Evolutionary conservation across 2,797 vertebrate genomes (phyloP).

Genomic region (Clarias laeviceps): DNA sequence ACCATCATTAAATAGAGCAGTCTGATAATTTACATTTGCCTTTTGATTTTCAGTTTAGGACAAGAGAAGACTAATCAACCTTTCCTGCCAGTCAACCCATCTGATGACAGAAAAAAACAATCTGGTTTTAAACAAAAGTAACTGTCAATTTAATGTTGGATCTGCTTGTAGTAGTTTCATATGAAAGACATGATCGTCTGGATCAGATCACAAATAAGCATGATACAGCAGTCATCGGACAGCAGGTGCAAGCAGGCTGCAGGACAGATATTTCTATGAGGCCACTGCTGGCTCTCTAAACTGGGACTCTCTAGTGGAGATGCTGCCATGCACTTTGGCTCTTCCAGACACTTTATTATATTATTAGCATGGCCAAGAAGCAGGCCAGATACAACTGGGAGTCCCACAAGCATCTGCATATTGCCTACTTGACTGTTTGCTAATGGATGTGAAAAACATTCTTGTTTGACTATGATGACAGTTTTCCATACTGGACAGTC

Average conservation of each 20-base stretch:
- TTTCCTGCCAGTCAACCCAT: neutral
- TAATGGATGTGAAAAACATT: constrained; percentile 11
- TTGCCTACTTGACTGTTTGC: neutral
- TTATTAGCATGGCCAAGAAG: constrained; percentile 28
- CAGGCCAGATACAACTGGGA: constrained; percentile 40
- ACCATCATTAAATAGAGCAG: neutral
- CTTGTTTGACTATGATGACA: neutral
- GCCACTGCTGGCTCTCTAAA: neutral
- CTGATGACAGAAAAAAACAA: neutral
- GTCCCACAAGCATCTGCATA: constrained; percentile 41
- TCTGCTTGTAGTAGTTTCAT: neutral
- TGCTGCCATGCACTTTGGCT: constrained; percentile 35
- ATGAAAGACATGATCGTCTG: constrained; percentile 5
- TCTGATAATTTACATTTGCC: neutral
- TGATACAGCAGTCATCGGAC: constrained; percentile 17
- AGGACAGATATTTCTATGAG: constrained; percentile 43
- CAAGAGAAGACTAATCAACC: neutral
- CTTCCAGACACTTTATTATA: constrained; percentile 6
- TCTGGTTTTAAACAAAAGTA: neutral
- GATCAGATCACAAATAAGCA: constrained; percentile 2
- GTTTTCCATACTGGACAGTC: neutral
- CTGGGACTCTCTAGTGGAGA: constrained; percentile 7
- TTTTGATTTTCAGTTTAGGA: neutral
- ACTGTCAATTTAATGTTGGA: constrained; percentile 5
- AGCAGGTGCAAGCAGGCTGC: constrained; percentile 43